Percentiles rank a stretch among this genome's conserved stretches.
Evolutionary conservation across 2,113 vertebrate genomes (phyloP).

Genomic region (Atlantisia rogersi): DNA sequence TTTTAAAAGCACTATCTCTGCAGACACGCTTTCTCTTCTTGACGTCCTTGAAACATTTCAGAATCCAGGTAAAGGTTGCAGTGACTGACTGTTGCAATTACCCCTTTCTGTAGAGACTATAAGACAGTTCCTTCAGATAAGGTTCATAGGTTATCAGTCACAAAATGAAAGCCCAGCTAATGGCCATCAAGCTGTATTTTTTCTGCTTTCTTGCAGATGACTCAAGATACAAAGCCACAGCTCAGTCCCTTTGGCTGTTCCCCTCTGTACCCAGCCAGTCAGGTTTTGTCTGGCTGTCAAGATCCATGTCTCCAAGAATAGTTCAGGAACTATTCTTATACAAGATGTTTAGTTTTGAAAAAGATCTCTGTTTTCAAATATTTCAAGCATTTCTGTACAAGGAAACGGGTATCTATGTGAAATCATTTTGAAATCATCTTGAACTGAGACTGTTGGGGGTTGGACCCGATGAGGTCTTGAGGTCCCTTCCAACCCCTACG

Average conservation of each 20-base stretch:
- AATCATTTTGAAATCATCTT: background rate
- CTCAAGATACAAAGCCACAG: background rate
- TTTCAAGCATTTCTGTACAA: background rate
- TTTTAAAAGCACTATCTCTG: background rate
- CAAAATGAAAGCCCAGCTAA: background rate
- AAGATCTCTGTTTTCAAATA: background rate
- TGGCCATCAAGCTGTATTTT: background rate
- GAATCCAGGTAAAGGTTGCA: background rate
- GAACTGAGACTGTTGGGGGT: background rate
- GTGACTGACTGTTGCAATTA: slow-evolving; percentile 14
- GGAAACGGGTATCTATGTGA: background rate
- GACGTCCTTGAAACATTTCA: background rate
- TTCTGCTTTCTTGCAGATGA: background rate
- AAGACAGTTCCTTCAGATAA: background rate
- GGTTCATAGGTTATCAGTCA: background rate
- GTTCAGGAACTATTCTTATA: background rate
- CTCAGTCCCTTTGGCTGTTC: background rate
- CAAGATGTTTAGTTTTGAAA: background rate
- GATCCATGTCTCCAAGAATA: background rate
- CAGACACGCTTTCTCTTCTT: background rate
- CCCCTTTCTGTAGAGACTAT: background rate
- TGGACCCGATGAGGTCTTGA: too few relatives aligned
- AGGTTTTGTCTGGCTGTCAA: background rate
- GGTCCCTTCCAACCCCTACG: too few relatives aligned
- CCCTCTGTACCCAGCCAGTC: background rate